Percentiles rank a stretch among this genome's conserved stretches.
phyloP scores from a whole-genome alignment of 2,113 vertebrate species.

The Psephotus haematonotus region DNA sequence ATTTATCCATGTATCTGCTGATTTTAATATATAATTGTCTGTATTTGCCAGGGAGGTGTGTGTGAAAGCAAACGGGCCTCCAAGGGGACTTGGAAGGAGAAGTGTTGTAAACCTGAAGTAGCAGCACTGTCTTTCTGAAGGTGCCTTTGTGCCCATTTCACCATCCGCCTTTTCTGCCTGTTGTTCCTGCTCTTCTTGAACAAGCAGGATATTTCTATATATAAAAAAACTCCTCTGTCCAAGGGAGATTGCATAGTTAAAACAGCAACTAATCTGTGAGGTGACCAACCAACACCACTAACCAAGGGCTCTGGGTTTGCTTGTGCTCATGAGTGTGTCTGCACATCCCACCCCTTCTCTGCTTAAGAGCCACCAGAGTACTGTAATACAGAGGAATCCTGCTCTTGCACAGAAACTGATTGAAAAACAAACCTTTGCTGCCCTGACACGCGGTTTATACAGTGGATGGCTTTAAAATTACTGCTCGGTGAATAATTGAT shows the following conservation, averaged over 20 bases:
- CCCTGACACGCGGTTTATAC: not conserved
- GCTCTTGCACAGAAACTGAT: not conserved
- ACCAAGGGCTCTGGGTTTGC: not conserved
- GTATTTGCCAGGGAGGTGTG: not conserved
- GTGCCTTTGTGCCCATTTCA: not conserved
- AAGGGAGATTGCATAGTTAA: not conserved
- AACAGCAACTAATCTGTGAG: not conserved
- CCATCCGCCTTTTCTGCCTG: not conserved
- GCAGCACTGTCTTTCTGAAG: not conserved
- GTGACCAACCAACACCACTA: not conserved
- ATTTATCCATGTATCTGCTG: not conserved
- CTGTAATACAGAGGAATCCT: not conserved
- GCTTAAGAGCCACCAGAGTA: not conserved
- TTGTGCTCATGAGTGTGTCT: not conserved
- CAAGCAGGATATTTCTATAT: not conserved
- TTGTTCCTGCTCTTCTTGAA: not conserved
- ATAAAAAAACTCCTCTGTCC: not conserved
- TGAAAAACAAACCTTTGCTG: not conserved
- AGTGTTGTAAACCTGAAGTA: not conserved
- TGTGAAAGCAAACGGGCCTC: not conserved
- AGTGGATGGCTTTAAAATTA: not conserved
- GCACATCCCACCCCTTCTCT: not conserved
- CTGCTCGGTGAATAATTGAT: not conserved
- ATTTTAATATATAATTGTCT: not conserved
- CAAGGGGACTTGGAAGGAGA: not conserved